Evolutionary conservation across 2,113 vertebrate genomes (phyloP).

Genomic region (Tyto alba): DNA sequence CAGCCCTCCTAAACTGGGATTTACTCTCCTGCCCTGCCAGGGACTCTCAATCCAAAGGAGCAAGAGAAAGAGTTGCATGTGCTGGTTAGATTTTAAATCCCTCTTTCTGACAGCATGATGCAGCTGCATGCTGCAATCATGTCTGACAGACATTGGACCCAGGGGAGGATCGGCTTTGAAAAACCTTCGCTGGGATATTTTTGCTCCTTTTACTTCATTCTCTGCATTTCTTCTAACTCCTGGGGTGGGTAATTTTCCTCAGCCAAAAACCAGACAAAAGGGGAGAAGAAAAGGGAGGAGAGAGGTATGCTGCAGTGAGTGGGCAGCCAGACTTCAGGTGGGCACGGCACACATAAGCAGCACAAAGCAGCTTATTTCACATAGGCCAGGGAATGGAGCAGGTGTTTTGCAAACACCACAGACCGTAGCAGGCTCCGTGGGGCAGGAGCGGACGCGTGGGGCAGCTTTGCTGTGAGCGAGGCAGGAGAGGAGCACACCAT

Average conservation of each 20-base stretch:
- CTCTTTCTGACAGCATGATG: not conserved
- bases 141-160: conserved; percentile 18
- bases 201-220: not conserved
- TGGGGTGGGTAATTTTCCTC: not conserved
- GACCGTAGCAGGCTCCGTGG: rapidly evolving
- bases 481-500: not conserved
- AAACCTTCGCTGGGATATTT: not conserved
- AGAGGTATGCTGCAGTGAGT: not conserved
- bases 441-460: not conserved
- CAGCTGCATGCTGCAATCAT: not conserved
- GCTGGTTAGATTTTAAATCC: conserved; percentile 18
- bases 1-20: not conserved
- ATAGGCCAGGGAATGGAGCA: not conserved
- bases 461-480: not conserved
- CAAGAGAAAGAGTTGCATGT: not conserved
- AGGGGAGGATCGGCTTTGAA: conserved; percentile 9
- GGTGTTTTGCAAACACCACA: not conserved
- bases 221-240: not conserved
- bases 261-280: not conserved
- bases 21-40: not conserved
- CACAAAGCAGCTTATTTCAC: not conserved
- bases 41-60: not conserved
- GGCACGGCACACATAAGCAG: rapidly evolving
- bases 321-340: not conserved
- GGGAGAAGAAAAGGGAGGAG: rapidly evolving